phyloP scores from a whole-genome alignment of 2,888 invertebrate species.

The Dryococelus australis region DNA sequence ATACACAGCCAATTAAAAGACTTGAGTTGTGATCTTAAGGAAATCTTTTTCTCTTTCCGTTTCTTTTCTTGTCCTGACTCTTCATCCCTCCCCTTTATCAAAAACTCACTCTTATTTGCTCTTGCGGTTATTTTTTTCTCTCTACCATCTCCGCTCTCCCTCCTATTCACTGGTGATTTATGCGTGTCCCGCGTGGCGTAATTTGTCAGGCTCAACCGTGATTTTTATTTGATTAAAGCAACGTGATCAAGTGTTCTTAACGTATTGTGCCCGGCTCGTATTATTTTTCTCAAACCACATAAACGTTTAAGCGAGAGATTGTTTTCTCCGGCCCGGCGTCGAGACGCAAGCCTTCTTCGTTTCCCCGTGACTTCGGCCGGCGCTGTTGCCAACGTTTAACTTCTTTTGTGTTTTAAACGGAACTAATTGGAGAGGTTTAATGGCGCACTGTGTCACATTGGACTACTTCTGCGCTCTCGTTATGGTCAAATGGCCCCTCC shows the following conservation, averaged over 20 bases:
- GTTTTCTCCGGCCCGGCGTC: background rate
- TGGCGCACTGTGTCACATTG: slow-evolving; percentile 16
- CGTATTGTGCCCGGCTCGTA: background rate
- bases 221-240: slow-evolving; percentile 9
- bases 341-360: background rate
- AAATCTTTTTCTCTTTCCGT: slow-evolving; percentile 26
- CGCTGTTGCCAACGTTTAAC: background rate
- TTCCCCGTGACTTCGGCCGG: background rate
- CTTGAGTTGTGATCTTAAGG: slow-evolving; percentile 38
- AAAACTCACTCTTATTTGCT: slow-evolving; percentile 2
- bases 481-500: slow-evolving; percentile 3
- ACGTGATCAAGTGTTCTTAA: slow-evolving; percentile 16
- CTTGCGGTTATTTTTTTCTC: background rate
- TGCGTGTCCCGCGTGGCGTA: background rate
- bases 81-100: background rate
- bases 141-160: background rate
- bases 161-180: slow-evolving; percentile 6
- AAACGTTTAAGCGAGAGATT: slow-evolving; percentile 9
- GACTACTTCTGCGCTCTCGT: background rate
- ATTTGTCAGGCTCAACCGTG: background rate
- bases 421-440: slow-evolving; percentile 16
- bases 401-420: background rate
- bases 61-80: slow-evolving; percentile 17
- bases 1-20: slow-evolving; percentile 38
- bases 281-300: background rate